Percentiles rank a stretch among this genome's conserved stretches.
Conservation (phyloP, 2,113 vertebrate species). For the Vulpes ferrilata region DNA sequence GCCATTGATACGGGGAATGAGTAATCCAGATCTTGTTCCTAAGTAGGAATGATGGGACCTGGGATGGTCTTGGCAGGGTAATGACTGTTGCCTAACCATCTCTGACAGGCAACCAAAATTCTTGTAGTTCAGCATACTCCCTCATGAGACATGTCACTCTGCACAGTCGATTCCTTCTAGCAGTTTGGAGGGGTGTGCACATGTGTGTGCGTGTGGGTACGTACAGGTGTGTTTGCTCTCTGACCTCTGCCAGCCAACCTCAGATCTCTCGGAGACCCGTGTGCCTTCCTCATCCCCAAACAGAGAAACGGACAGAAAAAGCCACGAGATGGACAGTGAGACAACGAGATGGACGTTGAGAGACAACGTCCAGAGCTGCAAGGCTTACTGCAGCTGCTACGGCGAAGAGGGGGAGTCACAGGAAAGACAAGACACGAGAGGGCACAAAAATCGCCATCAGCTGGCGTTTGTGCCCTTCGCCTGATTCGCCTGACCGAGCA, state of each 20-base stretch:
- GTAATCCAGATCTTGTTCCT: slow-evolving; percentile 60
- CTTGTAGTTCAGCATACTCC: slow-evolving; percentile 76
- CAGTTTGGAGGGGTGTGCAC: slow-evolving; percentile 63
- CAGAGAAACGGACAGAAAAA: background rate
- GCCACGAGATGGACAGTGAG: background rate
- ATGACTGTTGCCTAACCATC: slow-evolving; percentile 69
- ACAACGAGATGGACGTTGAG: no score
- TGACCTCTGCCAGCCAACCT: background rate
- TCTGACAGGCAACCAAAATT: slow-evolving; percentile 73
- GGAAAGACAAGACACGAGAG: background rate
- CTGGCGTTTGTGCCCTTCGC: background rate
- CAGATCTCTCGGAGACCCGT: background rate
- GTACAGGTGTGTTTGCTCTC: background rate
- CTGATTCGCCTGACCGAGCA: background rate
- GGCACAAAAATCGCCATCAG: background rate
- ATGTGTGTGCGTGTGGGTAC: background rate
- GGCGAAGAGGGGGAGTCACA: background rate
- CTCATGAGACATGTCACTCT: slow-evolving; percentile 67
- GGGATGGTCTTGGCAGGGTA: slow-evolving; percentile 54
- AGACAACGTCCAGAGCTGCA: background rate
- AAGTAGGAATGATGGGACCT: slow-evolving; percentile 63
- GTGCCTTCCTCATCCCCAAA: background rate
- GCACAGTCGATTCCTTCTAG: slow-evolving; percentile 71
- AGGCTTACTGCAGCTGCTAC: background rate
- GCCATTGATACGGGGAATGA: slow-evolving; percentile 72